These are phyloP conservation scores for Salvelinus fontinalis DNA, from an alignment of 2,113 vertebrate genomes.

Conservation along the genomic window DNA sequence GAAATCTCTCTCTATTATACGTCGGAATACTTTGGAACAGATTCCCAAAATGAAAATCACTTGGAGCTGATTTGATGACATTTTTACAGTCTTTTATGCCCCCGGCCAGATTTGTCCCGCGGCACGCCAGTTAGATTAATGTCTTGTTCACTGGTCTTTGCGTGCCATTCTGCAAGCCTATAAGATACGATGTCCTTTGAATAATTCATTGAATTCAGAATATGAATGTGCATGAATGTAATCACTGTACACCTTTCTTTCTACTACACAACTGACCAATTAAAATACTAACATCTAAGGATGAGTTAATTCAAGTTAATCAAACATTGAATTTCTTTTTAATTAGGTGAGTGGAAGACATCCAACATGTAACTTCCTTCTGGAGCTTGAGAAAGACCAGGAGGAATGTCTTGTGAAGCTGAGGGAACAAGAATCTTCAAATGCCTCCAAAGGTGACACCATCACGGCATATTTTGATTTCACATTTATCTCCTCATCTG, in stretches of 20 bases:
- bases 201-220: too few relatives aligned
- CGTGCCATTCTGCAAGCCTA: background rate
- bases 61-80: too few relatives aligned
- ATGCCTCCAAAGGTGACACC: conserved; percentile 45
- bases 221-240: too few relatives aligned
- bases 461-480: background rate
- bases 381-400: conserved; percentile 64
- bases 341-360: conserved; percentile 55
- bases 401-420: conserved; percentile 52
- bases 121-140: background rate
- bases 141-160: background rate
- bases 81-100: background rate
- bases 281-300: background rate
- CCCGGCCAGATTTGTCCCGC: too few relatives aligned
- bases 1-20: too few relatives aligned
- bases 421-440: conserved; percentile 15
- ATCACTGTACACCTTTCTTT: too few relatives aligned
- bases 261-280: background rate
- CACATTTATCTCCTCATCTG: background rate
- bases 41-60: too few relatives aligned
- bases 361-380: conserved; percentile 64
- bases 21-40: too few relatives aligned
- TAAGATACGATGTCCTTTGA: too few relatives aligned
- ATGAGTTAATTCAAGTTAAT: background rate
- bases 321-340: background rate